Evolutionary conservation across 2,888 invertebrate genomes (phyloP).

Genomic region (Dicyrtomina minuta): DNA sequence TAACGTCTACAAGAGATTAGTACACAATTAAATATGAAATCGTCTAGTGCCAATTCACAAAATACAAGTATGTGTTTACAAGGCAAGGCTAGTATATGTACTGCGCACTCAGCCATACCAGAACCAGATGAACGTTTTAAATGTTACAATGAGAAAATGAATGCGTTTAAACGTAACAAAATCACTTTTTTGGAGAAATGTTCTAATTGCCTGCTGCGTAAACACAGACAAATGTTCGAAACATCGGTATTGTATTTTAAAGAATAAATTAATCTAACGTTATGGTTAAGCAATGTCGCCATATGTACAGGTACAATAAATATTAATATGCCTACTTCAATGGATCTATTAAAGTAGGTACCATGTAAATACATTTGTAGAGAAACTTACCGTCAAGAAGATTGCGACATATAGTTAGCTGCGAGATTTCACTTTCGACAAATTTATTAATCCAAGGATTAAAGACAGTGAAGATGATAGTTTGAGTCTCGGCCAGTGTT

Average conservation of each 20-base stretch:
- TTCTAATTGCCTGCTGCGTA: too few relatives aligned
- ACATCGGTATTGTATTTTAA: too few relatives aligned
- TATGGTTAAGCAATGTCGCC: too few relatives aligned
- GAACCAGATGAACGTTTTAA: too few relatives aligned
- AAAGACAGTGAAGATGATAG: conserved; percentile 6
- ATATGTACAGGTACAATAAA: not conserved
- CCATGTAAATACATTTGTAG: not conserved
- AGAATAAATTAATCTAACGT: too few relatives aligned
- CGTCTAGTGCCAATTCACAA: not conserved
- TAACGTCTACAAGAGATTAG: not conserved
- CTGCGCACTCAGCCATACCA: too few relatives aligned
- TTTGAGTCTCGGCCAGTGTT: not conserved
- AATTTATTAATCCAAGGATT: conserved; percentile 25
- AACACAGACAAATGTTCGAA: too few relatives aligned
- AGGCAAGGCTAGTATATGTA: too few relatives aligned
- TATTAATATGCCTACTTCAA: not conserved
- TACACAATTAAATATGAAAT: not conserved
- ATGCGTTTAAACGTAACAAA: too few relatives aligned
- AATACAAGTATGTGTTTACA: not conserved
- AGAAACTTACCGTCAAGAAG: conserved; percentile 25
- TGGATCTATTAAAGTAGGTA: not conserved
- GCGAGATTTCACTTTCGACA: conserved; percentile 7
- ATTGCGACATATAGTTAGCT: not conserved
- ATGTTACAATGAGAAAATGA: too few relatives aligned
- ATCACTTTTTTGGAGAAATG: too few relatives aligned